Evolutionary conservation across 92 coral and sea anemone species (phyloP), one percentile per base, ranked within the genome.

Genomic region (Siderastrea siderea): DNA sequence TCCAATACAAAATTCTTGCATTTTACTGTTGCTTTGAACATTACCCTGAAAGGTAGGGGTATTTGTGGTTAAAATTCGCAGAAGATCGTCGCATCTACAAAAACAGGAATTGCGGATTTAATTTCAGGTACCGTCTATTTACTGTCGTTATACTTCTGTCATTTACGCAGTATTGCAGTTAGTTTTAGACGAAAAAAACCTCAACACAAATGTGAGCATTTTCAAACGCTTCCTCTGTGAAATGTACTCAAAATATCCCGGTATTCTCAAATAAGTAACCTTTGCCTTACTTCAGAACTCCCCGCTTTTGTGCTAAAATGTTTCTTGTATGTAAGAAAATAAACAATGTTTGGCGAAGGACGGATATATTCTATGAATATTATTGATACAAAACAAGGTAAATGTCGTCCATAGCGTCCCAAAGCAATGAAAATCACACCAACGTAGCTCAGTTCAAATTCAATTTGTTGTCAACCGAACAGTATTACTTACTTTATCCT

Each of bases 51-150:
- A 45, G 78, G 58, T 51, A 51, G 60, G 15, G 45, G 26, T 7
- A 6, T 47, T 64, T 47, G 52, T 48, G 13, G 74, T 5, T 19
- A 26, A 8, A 65, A 79, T 19, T 15, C 50, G 19, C 55, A 19
- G 45, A 38, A 63, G 1, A 50, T 52, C 54, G n/a, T 47, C 71
- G 17, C 70, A 46, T 62, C 58, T 16, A 49, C 16, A 80, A 19
- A 50, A 65, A 49, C 84, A 13, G 61, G 3, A 43, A 46, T 51
- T 38, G 45, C 2, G 68, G 68, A 12, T 26, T 61, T 50, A 45
- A 26, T 52, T 48, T 70, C 47, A 82, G 86, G 86, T 82, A 82
- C 51, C 17, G 38, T 69, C 43, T 46, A 12, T 55, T 55, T 69
- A 55, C 59, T 13, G 8, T 52, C 45, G 49, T 72, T 7, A 14